Base-by-base conservation (phyloP, 2,113 vertebrate species). In the Dicerorhinus sumatrensis region DNA sequence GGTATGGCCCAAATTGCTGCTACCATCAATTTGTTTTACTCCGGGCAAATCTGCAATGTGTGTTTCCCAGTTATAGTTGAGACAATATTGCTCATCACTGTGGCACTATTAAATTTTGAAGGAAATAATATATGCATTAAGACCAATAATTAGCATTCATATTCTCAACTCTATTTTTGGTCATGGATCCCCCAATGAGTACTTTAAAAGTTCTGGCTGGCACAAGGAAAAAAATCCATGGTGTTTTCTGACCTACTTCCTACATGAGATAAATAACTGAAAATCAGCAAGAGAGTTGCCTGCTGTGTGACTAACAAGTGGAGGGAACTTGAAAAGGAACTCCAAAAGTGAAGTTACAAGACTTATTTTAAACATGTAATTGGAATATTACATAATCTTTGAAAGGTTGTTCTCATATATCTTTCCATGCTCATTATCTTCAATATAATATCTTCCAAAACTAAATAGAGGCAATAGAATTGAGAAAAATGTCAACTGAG, bases 211-310 rank as follows among this genome's bases (percentile, higher is more conserved):
- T 96, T 82, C 77, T 97, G 36, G 56, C 56, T 94, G 91, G 85
- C 77, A 96, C 31, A 92, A 97, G 94, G 84, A 13, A 91, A 94
- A 86, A 91, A 95, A 88, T 36, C 10, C 95, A 39, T 96, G 82
- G 94, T 96, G 95, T 86, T 98, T 98, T 97, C 97, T 98, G 97
- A 98, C 96, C 97, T 98, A 97, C 79, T 97, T 98, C 75, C 80
- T 93, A 3, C 21, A 42, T 92, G 72, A 97, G 89, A 96, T 96
- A 97, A 96, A 94, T 97, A 94, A 85, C 56, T 94, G 48, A 70
- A 93, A 93, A 89, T 75, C 62, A 94, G 67, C 82, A 73, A 95
- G 67, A 87, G 33, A 82, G 42, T 75, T 70, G 42, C 77, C 91
- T 96, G 93, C 95, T 98, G 85, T 89, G 97, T 93, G 72, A 81